Evolutionary conservation across 2,113 vertebrate genomes (phyloP).

Genomic region (Alethe diademata): DNA sequence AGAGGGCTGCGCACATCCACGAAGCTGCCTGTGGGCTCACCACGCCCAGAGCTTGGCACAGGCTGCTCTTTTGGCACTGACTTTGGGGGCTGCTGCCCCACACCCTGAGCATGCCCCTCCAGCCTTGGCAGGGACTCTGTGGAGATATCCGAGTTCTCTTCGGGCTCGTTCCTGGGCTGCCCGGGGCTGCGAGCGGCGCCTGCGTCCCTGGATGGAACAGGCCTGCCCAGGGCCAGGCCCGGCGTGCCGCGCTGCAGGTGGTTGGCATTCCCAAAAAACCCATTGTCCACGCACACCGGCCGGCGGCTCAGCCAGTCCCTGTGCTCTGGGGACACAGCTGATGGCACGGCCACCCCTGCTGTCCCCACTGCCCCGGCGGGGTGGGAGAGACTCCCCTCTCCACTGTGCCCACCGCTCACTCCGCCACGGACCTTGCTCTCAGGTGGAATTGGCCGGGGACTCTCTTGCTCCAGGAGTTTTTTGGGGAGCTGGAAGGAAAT

Average conservation of each 20-base stretch:
- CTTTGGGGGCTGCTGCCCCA: neutral
- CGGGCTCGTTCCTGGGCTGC: neutral
- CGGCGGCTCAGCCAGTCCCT: constrained; percentile 39
- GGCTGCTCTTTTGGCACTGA: accelerated
- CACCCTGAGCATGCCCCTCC: accelerated
- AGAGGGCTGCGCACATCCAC: constrained; percentile 11
- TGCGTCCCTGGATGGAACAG: accelerated
- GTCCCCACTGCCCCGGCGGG: accelerated
- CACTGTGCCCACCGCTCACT: accelerated
- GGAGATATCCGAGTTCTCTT: neutral
- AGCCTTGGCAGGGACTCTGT: accelerated
- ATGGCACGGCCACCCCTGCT: accelerated
- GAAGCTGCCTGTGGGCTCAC: accelerated
- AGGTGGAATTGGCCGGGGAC: accelerated
- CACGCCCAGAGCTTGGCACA: accelerated
- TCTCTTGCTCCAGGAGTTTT: neutral
- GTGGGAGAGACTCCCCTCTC: accelerated
- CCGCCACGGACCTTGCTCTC: accelerated
- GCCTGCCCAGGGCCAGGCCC: neutral
- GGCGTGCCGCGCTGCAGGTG: neutral
- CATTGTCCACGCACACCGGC: constrained; percentile 26
- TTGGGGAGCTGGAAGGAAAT: constrained; percentile 24
- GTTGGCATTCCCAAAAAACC: constrained; percentile 17
- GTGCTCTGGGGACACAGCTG: accelerated
- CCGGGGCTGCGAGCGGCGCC: accelerated